These are phyloP conservation scores for Larimichthys crocea DNA, from an alignment of 2,113 vertebrate species.

Conservation along the genomic window DNA sequence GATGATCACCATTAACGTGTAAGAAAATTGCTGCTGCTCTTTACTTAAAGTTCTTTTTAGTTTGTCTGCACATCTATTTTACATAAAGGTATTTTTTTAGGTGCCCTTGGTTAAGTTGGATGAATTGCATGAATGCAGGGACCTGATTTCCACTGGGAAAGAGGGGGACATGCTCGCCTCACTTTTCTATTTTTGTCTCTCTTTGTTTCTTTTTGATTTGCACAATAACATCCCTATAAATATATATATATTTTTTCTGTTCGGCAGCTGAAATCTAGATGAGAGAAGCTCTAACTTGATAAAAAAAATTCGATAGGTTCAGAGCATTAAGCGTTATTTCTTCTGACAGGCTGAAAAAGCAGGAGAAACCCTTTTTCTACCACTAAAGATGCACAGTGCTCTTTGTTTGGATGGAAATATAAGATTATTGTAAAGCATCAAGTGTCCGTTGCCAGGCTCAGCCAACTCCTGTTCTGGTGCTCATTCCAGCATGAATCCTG, in stretches of 20 bases:
- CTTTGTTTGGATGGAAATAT: neutral
- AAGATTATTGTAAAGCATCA: neutral
- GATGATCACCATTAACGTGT: neutral
- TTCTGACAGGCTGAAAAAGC: neutral
- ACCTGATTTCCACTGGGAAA: neutral
- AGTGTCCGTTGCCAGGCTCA: too few relatives aligned
- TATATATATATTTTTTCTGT: neutral
- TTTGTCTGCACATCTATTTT: conserved; percentile 15
- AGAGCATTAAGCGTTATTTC: neutral
- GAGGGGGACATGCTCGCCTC: neutral
- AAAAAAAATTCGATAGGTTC: neutral
- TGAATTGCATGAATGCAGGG: neutral
- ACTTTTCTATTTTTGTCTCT: neutral
- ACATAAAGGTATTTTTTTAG: neutral
- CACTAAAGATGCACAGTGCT: neutral
- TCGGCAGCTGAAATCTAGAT: neutral
- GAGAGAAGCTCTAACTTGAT: neutral
- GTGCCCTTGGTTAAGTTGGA: neutral
- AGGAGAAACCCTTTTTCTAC: too few relatives aligned
- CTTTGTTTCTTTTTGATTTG: neutral
- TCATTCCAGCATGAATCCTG: too few relatives aligned
- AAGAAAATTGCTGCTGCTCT: neutral
- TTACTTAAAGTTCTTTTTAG: neutral
- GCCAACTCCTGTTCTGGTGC: too few relatives aligned
- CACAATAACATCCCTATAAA: neutral